phyloP scores from a whole-genome alignment of 2,797 vertebrate genomes.

The Crocodylus rhombifer region DNA sequence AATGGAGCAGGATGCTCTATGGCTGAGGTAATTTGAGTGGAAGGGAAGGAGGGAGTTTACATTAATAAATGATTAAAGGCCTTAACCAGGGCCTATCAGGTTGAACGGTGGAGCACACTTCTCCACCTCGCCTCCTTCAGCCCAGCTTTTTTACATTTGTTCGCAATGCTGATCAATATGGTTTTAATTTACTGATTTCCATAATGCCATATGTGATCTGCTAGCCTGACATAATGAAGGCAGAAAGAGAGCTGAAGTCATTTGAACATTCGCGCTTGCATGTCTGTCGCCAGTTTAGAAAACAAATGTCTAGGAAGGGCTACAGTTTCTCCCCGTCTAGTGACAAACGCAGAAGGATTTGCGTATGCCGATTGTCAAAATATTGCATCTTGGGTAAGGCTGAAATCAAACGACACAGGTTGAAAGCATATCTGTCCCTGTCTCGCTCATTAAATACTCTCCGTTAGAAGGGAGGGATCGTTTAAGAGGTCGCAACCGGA shows the following conservation, averaged over 20 bases:
- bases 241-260: constrained; percentile 82
- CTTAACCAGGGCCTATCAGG: constrained; percentile 85
- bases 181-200: constrained; percentile 89
- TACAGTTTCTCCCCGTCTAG: constrained; percentile 73
- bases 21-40: constrained; percentile 87
- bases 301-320: constrained; percentile 81
- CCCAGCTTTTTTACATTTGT: constrained; percentile 85
- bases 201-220: constrained; percentile 86
- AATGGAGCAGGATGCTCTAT: constrained; percentile 87
- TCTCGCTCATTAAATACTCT: not conserved
- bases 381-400: constrained; percentile 36
- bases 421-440: not conserved
- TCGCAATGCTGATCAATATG: constrained; percentile 87
- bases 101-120: constrained; percentile 82
- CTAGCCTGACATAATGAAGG: constrained; percentile 82
- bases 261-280: constrained; percentile 77
- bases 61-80: constrained; percentile 90
- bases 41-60: constrained; percentile 83
- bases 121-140: constrained; percentile 76
- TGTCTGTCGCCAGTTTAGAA: constrained; percentile 82
- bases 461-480: not conserved
- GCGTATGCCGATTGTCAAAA: constrained; percentile 68
- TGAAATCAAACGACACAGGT: not conserved
- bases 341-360: constrained; percentile 64
- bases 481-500: not conserved